These are phyloP conservation scores for Hippocampus guttulatus DNA, from an alignment of 2,113 vertebrate genomes.

Conservation along the genomic window DNA sequence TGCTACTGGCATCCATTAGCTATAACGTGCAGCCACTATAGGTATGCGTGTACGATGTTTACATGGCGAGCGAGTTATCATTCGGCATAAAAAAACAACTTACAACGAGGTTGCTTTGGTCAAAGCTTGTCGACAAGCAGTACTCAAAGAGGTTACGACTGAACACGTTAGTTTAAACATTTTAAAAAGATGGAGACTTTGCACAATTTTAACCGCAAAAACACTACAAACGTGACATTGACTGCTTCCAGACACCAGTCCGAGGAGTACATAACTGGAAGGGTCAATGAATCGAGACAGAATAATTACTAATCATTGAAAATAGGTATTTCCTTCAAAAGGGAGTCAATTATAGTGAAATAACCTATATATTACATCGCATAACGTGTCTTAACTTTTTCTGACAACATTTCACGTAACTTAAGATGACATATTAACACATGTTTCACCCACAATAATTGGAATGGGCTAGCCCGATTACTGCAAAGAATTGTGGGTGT, in stretches of 20 bases:
- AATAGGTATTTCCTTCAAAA: background rate
- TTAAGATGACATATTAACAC: accelerated
- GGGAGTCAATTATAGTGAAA: background rate
- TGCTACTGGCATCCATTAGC: slow-evolving; percentile 12
- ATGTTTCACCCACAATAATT: background rate
- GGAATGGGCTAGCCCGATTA: slow-evolving; percentile 27
- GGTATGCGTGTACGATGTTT: background rate
- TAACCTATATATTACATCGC: background rate
- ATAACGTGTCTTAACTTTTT: background rate
- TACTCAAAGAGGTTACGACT: slow-evolving; percentile 37
- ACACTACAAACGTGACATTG: slow-evolving; percentile 66
- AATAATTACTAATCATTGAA: accelerated
- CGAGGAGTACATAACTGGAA: background rate
- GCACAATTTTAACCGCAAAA: background rate
- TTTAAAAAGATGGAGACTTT: background rate
- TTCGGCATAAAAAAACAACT: slow-evolving; percentile 28
- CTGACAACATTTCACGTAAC: background rate
- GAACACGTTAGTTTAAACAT: slow-evolving; percentile 53
- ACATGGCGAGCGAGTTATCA: background rate
- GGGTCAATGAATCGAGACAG: background rate
- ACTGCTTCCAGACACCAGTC: slow-evolving; percentile 8
- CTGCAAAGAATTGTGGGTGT: slow-evolving; percentile 62
- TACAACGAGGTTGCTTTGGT: slow-evolving; percentile 40
- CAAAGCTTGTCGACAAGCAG: slow-evolving; percentile 38
- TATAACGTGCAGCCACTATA: slow-evolving; percentile 1